Evolutionary conservation across 2,113 vertebrate genomes (phyloP).

Genomic region (Egretta garzetta): DNA sequence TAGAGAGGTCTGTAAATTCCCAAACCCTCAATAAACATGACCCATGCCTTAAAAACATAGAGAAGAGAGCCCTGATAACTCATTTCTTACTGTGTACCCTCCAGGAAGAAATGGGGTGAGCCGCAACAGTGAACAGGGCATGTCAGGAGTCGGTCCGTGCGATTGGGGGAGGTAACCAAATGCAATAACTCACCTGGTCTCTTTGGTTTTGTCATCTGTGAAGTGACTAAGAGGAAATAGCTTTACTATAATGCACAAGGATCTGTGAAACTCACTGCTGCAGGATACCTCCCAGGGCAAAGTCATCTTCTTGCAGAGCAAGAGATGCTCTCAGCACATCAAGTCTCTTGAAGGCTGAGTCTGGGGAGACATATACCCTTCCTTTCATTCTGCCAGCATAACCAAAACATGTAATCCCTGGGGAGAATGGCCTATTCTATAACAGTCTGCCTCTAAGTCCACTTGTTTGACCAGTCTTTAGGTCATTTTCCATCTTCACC

Average conservation of each 20-base stretch:
- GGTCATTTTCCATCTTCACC: neutral
- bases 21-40: neutral
- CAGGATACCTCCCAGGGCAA: neutral
- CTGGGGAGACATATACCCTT: neutral
- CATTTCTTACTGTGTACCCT: neutral
- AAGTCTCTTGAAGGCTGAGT: neutral
- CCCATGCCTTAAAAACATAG: neutral
- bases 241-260: neutral
- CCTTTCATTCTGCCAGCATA: neutral
- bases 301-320: neutral
- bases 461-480: neutral
- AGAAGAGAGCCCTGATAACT: neutral
- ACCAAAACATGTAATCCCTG: neutral
- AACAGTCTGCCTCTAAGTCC: neutral
- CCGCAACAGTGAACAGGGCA: neutral
- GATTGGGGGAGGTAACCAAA: neutral
- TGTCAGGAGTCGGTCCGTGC: neutral
- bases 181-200: neutral
- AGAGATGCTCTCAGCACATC: neutral
- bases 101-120: neutral
- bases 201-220: neutral
- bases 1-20: neutral
- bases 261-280: neutral
- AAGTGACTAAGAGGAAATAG: neutral
- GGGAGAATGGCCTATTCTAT: fast-evolving